These are phyloP conservation scores for Myotis brandtii DNA, from an alignment of 2,113 vertebrate genomes.

Conservation along the genomic window DNA sequence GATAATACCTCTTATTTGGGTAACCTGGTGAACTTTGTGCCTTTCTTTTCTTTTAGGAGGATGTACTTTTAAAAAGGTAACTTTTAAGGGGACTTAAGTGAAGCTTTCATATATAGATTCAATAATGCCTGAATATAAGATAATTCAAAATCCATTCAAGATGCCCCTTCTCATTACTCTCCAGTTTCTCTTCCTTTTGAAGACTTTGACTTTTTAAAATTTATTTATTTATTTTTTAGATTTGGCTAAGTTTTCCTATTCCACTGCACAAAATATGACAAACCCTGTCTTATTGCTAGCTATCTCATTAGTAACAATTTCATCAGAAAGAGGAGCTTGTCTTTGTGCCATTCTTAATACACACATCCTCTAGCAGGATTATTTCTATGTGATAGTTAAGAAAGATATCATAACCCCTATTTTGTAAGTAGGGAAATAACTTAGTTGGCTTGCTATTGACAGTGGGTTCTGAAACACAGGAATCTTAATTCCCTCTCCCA, in stretches of 20 bases:
- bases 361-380: background rate
- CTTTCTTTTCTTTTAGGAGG: background rate
- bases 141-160: background rate
- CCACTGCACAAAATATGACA: background rate
- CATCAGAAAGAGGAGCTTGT: background rate
- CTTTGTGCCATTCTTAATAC: background rate
- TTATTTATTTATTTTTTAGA: background rate
- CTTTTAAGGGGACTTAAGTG: background rate
- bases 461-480: background rate
- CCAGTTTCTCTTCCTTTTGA: background rate
- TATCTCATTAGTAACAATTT: background rate
- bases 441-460: background rate
- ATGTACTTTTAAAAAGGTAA: background rate
- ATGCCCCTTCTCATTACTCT: background rate
- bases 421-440: background rate
- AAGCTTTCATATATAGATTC: background rate
- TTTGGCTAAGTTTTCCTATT: background rate
- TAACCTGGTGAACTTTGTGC: background rate
- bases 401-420: background rate
- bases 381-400: background rate
- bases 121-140: background rate
- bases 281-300: background rate
- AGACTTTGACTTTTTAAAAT: background rate
- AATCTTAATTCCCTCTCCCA: background rate
- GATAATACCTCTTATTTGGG: background rate